A percentile compares a stretch with the other conserved stretches of the same genome.
Evolutionary conservation across 2,113 vertebrate genomes (phyloP).

Genomic region (Oreochromis spilurus): DNA sequence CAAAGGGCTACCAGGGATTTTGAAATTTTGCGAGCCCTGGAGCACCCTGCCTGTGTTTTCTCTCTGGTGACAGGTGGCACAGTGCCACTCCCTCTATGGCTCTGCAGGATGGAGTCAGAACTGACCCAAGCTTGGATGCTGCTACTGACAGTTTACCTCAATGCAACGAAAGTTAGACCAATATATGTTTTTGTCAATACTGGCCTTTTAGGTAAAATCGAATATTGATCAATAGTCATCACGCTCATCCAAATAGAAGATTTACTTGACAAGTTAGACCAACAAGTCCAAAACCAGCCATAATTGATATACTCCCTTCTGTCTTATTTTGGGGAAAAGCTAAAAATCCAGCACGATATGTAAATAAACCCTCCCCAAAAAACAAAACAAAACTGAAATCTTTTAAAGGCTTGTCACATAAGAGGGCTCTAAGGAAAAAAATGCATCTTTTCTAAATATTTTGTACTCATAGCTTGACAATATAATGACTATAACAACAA

Average conservation of each 20-base stretch:
- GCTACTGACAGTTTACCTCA: not conserved
- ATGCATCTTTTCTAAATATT: not conserved
- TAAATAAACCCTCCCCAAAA: not conserved
- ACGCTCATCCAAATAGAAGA: not conserved
- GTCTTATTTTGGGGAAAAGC: not conserved
- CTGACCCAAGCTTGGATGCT: conserved; percentile 5
- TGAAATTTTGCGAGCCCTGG: not conserved
- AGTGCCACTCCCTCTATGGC: conserved; percentile 12
- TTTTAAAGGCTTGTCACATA: not conserved
- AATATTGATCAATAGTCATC: not conserved
- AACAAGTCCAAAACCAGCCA: not conserved
- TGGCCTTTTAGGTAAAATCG: not conserved
- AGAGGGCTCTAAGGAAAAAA: not conserved
- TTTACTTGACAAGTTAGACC: not conserved
- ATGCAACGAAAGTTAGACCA: not conserved
- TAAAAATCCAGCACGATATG: not conserved
- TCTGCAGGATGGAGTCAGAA: conserved; percentile 17
- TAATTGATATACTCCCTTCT: not conserved
- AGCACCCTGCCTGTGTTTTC: conserved; percentile 23
- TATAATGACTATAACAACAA: not conserved
- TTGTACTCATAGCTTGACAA: not conserved
- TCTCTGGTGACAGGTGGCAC: conserved; percentile 40
- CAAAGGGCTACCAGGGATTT: too few relatives aligned
- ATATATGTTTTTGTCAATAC: not conserved
- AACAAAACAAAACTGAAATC: not conserved